Evolutionary conservation across 2,113 vertebrate genomes (phyloP).

Genomic region (Pontoporia blainvillei): DNA sequence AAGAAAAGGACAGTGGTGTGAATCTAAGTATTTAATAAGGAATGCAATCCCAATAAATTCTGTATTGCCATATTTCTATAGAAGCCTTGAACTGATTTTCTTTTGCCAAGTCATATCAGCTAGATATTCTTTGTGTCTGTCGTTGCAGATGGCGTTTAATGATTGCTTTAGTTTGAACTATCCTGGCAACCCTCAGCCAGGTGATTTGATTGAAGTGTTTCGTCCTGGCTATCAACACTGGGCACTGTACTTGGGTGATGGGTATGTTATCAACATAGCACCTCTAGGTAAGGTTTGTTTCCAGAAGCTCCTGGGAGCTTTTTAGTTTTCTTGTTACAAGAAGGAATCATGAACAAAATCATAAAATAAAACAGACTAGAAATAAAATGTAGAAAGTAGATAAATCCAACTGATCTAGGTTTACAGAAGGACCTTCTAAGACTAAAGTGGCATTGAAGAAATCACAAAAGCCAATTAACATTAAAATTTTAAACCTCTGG

Average conservation of each 20-base stretch:
- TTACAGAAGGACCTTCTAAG: background rate
- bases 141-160: constrained; percentile 85
- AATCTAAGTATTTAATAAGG: background rate
- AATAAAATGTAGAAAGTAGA: background rate
- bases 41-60: background rate
- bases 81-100: background rate
- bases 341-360: background rate
- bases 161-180: constrained; percentile 74
- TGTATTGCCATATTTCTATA: background rate
- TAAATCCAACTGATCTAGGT: background rate
- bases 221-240: constrained; percentile 92
- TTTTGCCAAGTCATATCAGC: background rate
- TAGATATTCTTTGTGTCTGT: constrained; percentile 8
- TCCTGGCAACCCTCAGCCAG: constrained; percentile 83
- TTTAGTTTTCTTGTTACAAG: background rate
- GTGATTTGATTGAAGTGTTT: constrained; percentile 95
- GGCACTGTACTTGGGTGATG: constrained; percentile 93
- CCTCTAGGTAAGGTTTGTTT: constrained; percentile 86
- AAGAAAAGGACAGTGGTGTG: background rate
- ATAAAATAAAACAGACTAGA: background rate
- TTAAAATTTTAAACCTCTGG: background rate
- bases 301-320: background rate
- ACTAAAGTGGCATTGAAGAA: background rate
- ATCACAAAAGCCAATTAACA: background rate
- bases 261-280: constrained; percentile 92